These are phyloP conservation scores for Hipposideros larvatus DNA, from an alignment of 2,797 vertebrate genomes.

Conservation along the genomic window DNA sequence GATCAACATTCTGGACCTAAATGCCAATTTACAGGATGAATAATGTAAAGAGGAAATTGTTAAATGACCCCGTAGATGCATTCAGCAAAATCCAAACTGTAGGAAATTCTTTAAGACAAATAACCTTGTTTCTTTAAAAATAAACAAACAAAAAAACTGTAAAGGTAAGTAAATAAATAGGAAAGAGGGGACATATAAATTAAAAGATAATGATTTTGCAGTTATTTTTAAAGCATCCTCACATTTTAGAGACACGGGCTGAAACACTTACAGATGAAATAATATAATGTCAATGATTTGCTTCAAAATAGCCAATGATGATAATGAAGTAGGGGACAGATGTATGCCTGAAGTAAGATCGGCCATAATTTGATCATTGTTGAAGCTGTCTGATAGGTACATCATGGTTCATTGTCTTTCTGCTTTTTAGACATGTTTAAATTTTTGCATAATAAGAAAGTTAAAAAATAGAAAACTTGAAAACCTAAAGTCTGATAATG, in stretches of 20 bases:
- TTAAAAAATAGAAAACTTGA: background rate
- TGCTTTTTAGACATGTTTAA: background rate
- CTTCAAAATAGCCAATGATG: background rate
- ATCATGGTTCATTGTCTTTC: background rate
- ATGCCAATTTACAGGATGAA: background rate
- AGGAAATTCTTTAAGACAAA: background rate
- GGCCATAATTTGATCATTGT: background rate
- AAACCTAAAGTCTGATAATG: background rate
- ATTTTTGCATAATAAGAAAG: background rate
- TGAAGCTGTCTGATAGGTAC: background rate
- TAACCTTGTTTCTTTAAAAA: background rate
- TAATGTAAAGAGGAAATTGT: background rate
- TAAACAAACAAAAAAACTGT: background rate
- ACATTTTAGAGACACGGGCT: background rate
- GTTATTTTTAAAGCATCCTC: background rate
- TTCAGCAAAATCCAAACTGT: background rate
- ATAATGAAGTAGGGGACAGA: background rate
- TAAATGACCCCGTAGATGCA: background rate
- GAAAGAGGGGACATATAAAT: background rate
- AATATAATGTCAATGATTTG: background rate
- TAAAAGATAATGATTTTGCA: background rate
- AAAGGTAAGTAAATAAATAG: background rate
- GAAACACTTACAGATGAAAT: background rate
- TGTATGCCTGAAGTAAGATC: background rate
- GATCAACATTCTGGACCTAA: background rate